Evolutionary conservation across 1,140 invertebrate genomes (phyloP).

Genomic region (Araneus ventricosus): DNA sequence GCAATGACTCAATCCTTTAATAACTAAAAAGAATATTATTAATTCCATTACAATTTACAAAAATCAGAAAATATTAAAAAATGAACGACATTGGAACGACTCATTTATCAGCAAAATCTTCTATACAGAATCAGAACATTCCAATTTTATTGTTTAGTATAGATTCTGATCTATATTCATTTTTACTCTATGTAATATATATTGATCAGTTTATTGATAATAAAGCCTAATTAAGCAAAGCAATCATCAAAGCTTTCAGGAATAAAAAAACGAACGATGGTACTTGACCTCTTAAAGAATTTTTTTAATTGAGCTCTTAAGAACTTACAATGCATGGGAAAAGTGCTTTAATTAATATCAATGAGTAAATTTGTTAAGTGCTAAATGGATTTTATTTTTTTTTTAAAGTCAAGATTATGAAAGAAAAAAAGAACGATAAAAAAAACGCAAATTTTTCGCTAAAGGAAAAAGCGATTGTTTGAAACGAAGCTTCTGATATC

Average conservation of each 20-base stretch:
- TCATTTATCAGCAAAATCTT: no score
- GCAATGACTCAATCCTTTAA: no score
- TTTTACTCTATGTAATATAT: not conserved
- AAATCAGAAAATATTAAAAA: no score
- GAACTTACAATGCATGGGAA: not conserved
- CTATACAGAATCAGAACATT: no score
- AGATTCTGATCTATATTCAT: no score
- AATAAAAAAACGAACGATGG: not conserved
- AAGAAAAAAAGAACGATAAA: not conserved
- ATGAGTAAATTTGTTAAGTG: slow-evolving; percentile 17
- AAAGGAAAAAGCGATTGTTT: not conserved
- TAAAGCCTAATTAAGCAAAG: not conserved
- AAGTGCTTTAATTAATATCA: not conserved
- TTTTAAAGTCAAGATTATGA: not conserved
- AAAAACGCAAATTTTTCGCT: not conserved
- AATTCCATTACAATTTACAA: no score
- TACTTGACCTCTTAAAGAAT: not conserved
- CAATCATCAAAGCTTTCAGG: not conserved
- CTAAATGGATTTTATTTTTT: not conserved
- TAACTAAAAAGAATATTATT: no score
- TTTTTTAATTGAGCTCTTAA: not conserved
- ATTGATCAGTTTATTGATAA: not conserved
- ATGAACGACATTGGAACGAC: no score
- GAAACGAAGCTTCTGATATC: not conserved
- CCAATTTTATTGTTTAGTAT: no score